Evolutionary conservation across 1,140 invertebrate species (phyloP).

Genomic region (Cepaea nemoralis): DNA sequence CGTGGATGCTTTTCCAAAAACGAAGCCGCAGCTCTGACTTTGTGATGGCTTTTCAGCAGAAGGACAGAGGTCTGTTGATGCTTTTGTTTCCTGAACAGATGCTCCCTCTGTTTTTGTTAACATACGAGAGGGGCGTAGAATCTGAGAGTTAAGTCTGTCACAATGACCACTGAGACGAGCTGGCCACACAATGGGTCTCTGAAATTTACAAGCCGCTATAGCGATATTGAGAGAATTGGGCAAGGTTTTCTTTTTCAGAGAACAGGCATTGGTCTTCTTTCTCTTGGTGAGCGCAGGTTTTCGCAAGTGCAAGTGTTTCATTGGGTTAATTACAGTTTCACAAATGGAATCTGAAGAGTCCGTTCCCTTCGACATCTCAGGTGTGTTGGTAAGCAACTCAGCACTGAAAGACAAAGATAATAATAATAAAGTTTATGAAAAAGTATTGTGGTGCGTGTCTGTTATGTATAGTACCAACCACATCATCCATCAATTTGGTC

Average conservation of each 20-base stretch:
- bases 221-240: conserved; percentile 23
- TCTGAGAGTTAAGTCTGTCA: neutral
- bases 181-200: conserved; percentile 31
- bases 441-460: too few species aligned
- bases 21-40: neutral
- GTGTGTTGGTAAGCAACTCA: conserved; percentile 1
- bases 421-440: too few species aligned
- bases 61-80: neutral
- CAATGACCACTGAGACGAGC: neutral
- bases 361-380: neutral
- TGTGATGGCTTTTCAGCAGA: neutral
- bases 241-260: neutral
- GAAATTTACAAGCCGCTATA: conserved; percentile 6
- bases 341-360: neutral
- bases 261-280: neutral
- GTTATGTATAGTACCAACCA: too few species aligned
- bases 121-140: conserved; percentile 7
- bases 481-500: too few species aligned
- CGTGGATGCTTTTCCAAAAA: neutral
- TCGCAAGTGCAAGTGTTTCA: conserved; percentile 10
- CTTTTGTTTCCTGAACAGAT: neutral
- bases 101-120: neutral
- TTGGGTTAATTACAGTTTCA: neutral
- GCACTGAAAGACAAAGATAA: conserved; percentile 2
- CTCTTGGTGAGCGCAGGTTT: neutral